Percentiles rank a stretch among this genome's conserved stretches.
Conservation (phyloP, 2,888 invertebrate species). For the Sylvicola cinctus region DNA sequence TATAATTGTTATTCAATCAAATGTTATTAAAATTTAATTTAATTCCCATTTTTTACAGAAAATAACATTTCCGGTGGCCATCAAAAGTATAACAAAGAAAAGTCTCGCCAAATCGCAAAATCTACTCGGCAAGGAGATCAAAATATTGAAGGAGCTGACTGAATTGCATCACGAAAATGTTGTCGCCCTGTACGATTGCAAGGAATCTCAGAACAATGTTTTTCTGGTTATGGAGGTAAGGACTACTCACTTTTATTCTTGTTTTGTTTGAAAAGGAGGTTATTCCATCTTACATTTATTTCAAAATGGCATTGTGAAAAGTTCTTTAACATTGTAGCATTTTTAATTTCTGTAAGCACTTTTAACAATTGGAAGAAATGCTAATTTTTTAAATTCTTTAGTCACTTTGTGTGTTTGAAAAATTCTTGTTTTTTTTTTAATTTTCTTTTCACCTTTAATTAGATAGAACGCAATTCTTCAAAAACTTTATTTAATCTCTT, state of each 20-base stretch:
- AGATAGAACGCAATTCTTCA: too few species aligned
- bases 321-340: too few species aligned
- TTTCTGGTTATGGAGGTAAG: conserved; percentile 97
- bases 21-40: too few species aligned
- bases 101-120: conserved; percentile 94
- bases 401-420: too few species aligned
- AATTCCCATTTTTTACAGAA: conserved; percentile 66
- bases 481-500: too few species aligned
- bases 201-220: conserved; percentile 87
- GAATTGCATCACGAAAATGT: conserved; percentile 97
- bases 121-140: conserved; percentile 94
- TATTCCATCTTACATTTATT: conserved; percentile 9
- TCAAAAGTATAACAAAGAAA: conserved; percentile 96
- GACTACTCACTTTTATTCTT: conserved; percentile 8
- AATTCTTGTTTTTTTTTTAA: too few species aligned
- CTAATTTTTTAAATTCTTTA: too few species aligned
- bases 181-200: conserved; percentile 91
- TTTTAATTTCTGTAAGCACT: too few species aligned
- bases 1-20: too few species aligned
- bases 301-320: too few species aligned
- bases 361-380: too few species aligned
- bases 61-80: conserved; percentile 73
- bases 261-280: conserved; percentile 5
- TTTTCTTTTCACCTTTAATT: too few species aligned
- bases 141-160: conserved; percentile 93